A percentile compares a stretch with the other conserved stretches of the same genome.
phyloP scores from a whole-genome alignment of 1,140 invertebrate genomes.

The Listronotus bonariensis region DNA sequence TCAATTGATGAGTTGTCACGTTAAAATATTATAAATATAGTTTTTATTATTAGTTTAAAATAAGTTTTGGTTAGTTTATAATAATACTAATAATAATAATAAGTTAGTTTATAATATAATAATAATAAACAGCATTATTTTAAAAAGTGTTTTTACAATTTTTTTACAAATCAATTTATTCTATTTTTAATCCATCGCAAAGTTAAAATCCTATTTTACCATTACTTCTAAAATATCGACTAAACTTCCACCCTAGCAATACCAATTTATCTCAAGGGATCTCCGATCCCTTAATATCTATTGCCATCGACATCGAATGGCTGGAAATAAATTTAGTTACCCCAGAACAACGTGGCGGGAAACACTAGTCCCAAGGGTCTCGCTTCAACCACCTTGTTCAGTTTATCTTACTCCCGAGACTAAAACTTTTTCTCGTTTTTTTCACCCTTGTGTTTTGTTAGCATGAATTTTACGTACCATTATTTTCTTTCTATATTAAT shows the following conservation, averaged over 20 bases:
- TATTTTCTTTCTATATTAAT: constrained; percentile 6
- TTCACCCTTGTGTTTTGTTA: not conserved
- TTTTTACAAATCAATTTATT: too few relatives aligned
- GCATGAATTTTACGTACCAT: not conserved
- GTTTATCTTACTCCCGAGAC: constrained; percentile 8
- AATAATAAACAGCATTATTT: too few relatives aligned
- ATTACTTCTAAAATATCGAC: not conserved
- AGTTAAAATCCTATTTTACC: too few relatives aligned
- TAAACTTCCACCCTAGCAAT: not conserved
- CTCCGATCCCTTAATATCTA: constrained; percentile 50
- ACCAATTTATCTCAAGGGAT: not conserved
- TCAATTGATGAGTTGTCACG: too few relatives aligned
- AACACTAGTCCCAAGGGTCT: constrained; percentile 22
- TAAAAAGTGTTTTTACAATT: too few relatives aligned
- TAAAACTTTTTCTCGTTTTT: constrained; percentile 9
- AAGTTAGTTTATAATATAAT: too few relatives aligned
- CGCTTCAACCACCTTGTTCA: constrained; percentile 27
- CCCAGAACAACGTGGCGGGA: constrained; percentile 38
- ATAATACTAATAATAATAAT: too few relatives aligned
- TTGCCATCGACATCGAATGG: constrained; percentile 36
- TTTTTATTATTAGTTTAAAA: too few relatives aligned
- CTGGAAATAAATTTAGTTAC: constrained; percentile 42
- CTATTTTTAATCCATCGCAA: too few relatives aligned
- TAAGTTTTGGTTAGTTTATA: too few relatives aligned
- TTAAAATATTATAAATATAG: too few relatives aligned